Evolutionary conservation across 1,140 invertebrate genomes (phyloP).

Genomic region (Platyscapa corneri): DNA sequence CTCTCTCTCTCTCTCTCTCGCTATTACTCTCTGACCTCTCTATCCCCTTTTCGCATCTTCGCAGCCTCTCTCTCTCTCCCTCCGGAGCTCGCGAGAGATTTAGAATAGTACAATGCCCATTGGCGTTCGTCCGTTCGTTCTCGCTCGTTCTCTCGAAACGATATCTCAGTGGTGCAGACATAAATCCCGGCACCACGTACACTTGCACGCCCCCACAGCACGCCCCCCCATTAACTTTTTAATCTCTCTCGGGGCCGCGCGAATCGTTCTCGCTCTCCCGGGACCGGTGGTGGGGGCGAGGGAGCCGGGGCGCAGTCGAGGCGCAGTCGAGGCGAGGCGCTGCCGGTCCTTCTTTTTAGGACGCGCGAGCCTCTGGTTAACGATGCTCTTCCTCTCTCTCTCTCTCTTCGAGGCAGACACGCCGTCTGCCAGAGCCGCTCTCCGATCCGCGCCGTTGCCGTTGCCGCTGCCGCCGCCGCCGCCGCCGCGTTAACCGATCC

Average conservation of each 20-base stretch:
- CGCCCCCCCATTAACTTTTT: constrained; percentile 68
- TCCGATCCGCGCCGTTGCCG: neutral
- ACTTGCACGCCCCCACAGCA: constrained; percentile 64
- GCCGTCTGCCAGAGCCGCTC: constrained; percentile 37
- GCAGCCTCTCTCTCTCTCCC: constrained; percentile 18
- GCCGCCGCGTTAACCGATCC: neutral
- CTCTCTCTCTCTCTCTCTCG: constrained; percentile 14
- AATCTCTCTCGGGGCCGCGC: constrained; percentile 58
- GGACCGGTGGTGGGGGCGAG: neutral
- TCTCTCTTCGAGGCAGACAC: constrained; percentile 29
- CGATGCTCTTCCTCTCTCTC: constrained; percentile 32
- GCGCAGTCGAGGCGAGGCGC: neutral
- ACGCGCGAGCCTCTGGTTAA: constrained; percentile 16
- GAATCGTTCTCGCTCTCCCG: neutral
- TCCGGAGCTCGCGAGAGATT: constrained; percentile 56
- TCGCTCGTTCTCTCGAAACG: constrained; percentile 59
- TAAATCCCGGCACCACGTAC: constrained; percentile 67
- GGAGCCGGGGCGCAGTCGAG: neutral
- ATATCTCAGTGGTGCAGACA: constrained; percentile 64
- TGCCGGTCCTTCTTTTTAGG: constrained; percentile 14
- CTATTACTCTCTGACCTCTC: constrained; percentile 50
- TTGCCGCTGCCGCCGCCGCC: neutral
- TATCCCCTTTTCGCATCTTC: constrained; percentile 23
- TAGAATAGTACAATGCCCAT: constrained; percentile 64
- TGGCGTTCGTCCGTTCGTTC: constrained; percentile 43